Conservation (phyloP, 2,113 vertebrate species). For the Glaucidium brasilianum region DNA sequence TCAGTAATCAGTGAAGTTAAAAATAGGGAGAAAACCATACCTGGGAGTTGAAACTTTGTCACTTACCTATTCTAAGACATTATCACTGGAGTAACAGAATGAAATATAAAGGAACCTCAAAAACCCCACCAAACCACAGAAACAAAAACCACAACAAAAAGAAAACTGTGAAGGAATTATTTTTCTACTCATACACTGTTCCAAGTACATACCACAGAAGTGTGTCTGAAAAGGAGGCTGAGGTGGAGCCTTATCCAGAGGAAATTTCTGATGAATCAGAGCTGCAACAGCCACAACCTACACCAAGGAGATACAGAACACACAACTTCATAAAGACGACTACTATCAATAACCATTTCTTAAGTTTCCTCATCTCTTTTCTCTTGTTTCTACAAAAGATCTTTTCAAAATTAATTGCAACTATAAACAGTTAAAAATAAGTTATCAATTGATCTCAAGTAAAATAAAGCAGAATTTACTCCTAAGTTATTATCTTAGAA, state of each 20-base stretch:
- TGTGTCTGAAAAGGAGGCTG: conserved; percentile 89
- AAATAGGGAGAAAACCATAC: neutral
- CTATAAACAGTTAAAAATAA: neutral
- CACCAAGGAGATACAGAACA: conserved; percentile 1
- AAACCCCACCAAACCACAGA: neutral
- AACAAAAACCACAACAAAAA: neutral
- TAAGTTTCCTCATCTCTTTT: neutral
- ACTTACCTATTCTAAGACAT: neutral
- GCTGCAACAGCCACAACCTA: conserved; percentile 90
- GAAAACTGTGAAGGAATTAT: accelerated
- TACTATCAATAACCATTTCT: neutral
- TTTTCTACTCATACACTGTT: neutral
- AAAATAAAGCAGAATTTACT: neutral
- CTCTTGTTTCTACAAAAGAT: neutral
- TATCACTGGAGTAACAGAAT: neutral
- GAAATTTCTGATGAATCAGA: conserved; percentile 87
- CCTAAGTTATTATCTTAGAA: neutral
- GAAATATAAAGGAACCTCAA: neutral
- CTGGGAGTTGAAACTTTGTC: neutral
- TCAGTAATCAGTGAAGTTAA: neutral
- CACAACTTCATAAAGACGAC: neutral
- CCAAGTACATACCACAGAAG: conserved; percentile 87
- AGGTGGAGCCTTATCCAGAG: conserved; percentile 90
- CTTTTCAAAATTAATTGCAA: neutral
- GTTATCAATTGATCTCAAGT: neutral